Base-by-base conservation (phyloP, 2,888 invertebrate species). In the Sepioteuthis lessoniana region DNA sequence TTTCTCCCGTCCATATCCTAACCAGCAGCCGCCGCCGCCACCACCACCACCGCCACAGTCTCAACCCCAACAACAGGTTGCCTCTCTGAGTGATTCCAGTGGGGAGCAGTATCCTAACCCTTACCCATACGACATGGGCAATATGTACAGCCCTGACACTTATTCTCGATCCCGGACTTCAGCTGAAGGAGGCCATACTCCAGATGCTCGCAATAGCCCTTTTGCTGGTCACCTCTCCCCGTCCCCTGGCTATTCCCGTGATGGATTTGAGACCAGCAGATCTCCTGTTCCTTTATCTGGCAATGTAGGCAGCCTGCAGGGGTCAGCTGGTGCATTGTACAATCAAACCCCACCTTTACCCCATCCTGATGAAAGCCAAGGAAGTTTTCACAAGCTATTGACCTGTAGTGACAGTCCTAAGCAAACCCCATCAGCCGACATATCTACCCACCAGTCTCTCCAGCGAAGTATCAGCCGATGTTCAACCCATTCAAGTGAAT, bases 391-490 rank as follows among this genome's bases (percentile, higher is more conserved):
- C 60, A 93, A 93, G n/a, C 55, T 93, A 37, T 37, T 93, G 55
- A 93, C 55, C 1, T 60, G 93, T 35, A 93, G 50, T 35, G 93
- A 93, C 38, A 60, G 93, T 19, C 93, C 93, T 13, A 93, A 93
- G 38, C 92, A 92, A 35, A 28, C 92, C 46, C 47, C 55, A 35
- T 47, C 93, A 93, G 93, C 93, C 35, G 93, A 50, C 35, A 31
- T 60, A 50, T 50, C 93, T 10, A 60, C 93, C 7, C 93, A 93
- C 28, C 93, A 93, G 60, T 93, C 93, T 35, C 38, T 93, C 2
- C 93, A 93, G 60, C 93, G 93, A 35, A 93, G 93, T 93, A 93
- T 93, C 93, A 93, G 93, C 37, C 50, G 93, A 60, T 93, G 93
- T 55, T 93, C 93, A 5, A 93, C 93, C n/a, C 93, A 93, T 4